Conservation (phyloP, 1,140 invertebrate species). For the Heliconius himera region DNA sequence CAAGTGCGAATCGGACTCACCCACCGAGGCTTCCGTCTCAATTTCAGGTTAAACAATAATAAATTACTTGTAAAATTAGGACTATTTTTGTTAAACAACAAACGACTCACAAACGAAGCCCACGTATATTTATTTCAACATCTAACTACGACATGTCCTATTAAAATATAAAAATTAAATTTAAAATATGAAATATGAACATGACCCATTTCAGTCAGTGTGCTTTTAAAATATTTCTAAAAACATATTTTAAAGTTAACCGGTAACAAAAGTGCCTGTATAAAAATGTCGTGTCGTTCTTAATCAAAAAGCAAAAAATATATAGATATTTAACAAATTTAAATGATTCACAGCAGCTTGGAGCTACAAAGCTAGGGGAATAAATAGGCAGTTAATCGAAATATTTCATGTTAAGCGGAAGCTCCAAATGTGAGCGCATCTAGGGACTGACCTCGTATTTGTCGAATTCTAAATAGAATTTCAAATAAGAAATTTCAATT, state of each 20-base stretch:
- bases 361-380: constrained; percentile 21
- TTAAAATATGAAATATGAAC: constrained; percentile 1
- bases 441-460: too few species aligned
- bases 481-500: too few species aligned
- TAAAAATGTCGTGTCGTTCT: background rate
- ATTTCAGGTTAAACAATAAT: too few species aligned
- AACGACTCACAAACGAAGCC: too few species aligned
- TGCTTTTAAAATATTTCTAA: background rate
- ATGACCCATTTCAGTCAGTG: background rate
- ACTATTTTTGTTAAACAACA: too few species aligned
- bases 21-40: too few species aligned
- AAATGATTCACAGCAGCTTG: constrained; percentile 7
- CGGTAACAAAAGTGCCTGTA: background rate
- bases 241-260: constrained; percentile 4
- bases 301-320: background rate
- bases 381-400: constrained; percentile 26
- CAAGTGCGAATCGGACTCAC: too few species aligned
- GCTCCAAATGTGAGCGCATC: background rate
- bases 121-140: background rate
- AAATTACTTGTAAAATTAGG: too few species aligned
- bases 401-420: constrained; percentile 26
- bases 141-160: background rate
- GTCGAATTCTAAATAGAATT: too few species aligned
- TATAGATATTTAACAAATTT: constrained; percentile 2
- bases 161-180: background rate